phyloP scores from a whole-genome alignment of 2,888 invertebrate species.

The Copidosoma aretas region DNA sequence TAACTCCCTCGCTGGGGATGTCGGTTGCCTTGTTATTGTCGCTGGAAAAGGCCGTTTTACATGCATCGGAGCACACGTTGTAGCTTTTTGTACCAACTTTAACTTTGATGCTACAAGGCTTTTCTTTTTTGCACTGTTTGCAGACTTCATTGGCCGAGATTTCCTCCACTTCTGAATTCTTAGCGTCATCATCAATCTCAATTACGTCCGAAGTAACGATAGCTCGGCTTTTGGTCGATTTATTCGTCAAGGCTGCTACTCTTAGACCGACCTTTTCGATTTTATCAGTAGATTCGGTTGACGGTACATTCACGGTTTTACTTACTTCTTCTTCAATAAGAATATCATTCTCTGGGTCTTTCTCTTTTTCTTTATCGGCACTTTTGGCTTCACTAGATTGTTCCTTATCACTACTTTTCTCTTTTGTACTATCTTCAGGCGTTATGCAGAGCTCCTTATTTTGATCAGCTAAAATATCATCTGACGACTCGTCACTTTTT shows the following conservation, averaged over 20 bases:
- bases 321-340: conserved; percentile 37
- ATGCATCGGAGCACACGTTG: conserved; percentile 57
- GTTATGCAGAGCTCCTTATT: conserved; percentile 61
- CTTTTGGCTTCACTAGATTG: conserved; percentile 19
- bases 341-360: not conserved
- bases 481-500: conserved; percentile 39
- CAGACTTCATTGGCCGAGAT: conserved; percentile 52
- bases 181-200: conserved; percentile 65
- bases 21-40: conserved; percentile 57
- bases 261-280: conserved; percentile 45
- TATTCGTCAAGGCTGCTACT: conserved; percentile 22
- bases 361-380: conserved; percentile 29
- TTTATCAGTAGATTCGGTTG: conserved; percentile 38
- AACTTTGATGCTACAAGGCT: conserved; percentile 59
- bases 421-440: conserved; percentile 57
- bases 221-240: conserved; percentile 19
- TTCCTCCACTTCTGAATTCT: conserved; percentile 56
- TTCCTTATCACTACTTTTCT: conserved; percentile 36
- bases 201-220: conserved; percentile 51
- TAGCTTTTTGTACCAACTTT: conserved; percentile 63
- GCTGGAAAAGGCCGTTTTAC: conserved; percentile 53
- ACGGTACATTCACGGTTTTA: conserved; percentile 6
- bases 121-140: conserved; percentile 56
- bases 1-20: conserved; percentile 58
- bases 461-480: conserved; percentile 55